A percentile compares a stretch with the other conserved stretches of the same genome.
phyloP scores from a whole-genome alignment of 2,113 vertebrate genomes.

The Gymnorhina tibicen region DNA sequence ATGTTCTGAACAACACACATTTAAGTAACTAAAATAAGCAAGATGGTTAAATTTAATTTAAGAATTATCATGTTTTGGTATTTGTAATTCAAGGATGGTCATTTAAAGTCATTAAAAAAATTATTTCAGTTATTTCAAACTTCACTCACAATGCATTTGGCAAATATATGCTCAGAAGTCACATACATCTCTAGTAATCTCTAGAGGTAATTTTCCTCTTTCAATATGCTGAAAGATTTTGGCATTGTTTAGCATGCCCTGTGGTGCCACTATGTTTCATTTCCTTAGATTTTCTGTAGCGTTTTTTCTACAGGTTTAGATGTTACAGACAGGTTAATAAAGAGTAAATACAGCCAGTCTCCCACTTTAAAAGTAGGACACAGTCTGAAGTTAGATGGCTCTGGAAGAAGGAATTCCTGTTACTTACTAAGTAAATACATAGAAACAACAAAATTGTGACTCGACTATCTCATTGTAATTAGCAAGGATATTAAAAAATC shows the following conservation, averaged over 20 bases:
- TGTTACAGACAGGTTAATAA: neutral
- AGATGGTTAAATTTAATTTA: neutral
- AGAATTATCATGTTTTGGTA: neutral
- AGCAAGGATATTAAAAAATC: neutral
- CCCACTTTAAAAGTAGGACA: neutral
- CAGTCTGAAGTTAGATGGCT: neutral
- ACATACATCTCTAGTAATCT: no score
- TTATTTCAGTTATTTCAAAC: neutral
- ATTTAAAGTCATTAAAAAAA: neutral
- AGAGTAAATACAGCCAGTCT: no score
- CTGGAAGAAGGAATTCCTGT: neutral
- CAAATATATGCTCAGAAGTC: neutral
- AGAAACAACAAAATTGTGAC: neutral
- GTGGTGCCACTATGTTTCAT: neutral
- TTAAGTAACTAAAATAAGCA: neutral
- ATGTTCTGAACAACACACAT: neutral
- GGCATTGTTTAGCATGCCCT: neutral
- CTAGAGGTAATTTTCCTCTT: neutral
- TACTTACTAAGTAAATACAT: neutral
- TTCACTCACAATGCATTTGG: neutral
- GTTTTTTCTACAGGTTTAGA: neutral
- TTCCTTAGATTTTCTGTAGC: neutral
- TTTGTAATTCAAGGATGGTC: neutral
- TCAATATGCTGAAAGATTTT: neutral
- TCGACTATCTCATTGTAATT: neutral